These are phyloP conservation scores for Tetramorium simillimum DNA, from an alignment of 1,140 invertebrate genomes.

Conservation along the genomic window DNA sequence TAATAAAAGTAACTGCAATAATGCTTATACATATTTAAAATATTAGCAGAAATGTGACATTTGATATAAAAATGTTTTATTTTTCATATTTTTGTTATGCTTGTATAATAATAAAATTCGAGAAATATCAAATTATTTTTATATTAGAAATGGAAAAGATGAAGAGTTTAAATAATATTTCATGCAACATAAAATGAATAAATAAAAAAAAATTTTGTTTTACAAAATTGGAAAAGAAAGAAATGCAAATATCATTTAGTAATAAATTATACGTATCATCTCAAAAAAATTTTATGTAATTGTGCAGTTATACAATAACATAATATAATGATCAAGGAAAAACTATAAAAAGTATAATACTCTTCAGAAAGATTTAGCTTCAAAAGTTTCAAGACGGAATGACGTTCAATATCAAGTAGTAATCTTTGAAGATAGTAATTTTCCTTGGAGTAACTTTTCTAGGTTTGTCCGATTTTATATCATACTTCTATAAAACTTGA, in stretches of 20 bases:
- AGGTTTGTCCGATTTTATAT: neutral
- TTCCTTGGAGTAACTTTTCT: neutral
- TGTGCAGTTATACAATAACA: neutral
- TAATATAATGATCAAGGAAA: neutral
- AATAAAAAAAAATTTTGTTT: slow-evolving; percentile 3
- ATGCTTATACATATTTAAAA: neutral
- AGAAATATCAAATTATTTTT: neutral
- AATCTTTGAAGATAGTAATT: neutral
- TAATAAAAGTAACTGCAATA: neutral
- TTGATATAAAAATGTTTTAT: neutral
- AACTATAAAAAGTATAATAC: too few species aligned
- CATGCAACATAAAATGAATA: neutral
- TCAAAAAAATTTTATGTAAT: neutral
- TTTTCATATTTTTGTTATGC: neutral
- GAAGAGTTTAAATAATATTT: neutral
- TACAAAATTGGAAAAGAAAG: neutral
- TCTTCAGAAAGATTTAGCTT: too few species aligned
- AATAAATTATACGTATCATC: neutral
- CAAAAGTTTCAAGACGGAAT: too few species aligned
- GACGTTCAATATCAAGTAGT: too few species aligned
- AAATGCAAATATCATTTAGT: neutral
- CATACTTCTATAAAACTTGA: neutral
- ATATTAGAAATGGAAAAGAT: neutral
- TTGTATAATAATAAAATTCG: neutral
- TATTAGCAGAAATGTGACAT: neutral